Conservation (phyloP, 2,797 vertebrate genomes). For the Tympanoctomys barrerae region DNA sequence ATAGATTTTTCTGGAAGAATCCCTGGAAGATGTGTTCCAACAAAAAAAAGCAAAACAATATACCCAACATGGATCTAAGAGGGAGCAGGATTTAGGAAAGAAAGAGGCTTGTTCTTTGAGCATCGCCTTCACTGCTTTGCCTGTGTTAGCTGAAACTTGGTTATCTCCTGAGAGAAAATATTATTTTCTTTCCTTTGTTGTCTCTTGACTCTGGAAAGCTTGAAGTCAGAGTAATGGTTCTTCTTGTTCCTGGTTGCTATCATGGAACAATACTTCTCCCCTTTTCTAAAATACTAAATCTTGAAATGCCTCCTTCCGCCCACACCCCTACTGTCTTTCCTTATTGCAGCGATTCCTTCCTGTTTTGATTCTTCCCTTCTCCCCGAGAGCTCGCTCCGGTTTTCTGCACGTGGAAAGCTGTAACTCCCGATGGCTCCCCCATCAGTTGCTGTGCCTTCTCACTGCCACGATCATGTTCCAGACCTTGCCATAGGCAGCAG, state of each 20-base stretch:
- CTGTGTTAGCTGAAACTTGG: neutral
- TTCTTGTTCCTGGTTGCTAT: neutral
- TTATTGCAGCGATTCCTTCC: neutral
- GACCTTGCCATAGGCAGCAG: neutral
- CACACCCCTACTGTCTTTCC: neutral
- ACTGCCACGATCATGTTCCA: neutral
- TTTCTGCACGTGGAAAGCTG: neutral
- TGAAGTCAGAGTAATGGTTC: neutral
- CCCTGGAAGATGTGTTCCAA: neutral
- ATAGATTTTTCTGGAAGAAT: neutral
- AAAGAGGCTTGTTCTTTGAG: neutral
- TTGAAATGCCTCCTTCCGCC: neutral
- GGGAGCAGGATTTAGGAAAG: too few species aligned
- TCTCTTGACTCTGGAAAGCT: neutral
- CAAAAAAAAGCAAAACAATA: neutral
- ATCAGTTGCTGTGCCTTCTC: neutral
- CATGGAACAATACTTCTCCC: neutral
- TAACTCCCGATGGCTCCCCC: neutral
- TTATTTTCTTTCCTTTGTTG: neutral
- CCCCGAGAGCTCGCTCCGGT: neutral
- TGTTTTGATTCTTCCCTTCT: neutral
- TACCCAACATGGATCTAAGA: neutral
- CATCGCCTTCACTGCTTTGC: neutral
- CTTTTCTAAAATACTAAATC: neutral
- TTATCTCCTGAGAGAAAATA: neutral